Evolutionary conservation across 1,140 invertebrate genomes (phyloP).

Genomic region (Ephestia elutella): DNA sequence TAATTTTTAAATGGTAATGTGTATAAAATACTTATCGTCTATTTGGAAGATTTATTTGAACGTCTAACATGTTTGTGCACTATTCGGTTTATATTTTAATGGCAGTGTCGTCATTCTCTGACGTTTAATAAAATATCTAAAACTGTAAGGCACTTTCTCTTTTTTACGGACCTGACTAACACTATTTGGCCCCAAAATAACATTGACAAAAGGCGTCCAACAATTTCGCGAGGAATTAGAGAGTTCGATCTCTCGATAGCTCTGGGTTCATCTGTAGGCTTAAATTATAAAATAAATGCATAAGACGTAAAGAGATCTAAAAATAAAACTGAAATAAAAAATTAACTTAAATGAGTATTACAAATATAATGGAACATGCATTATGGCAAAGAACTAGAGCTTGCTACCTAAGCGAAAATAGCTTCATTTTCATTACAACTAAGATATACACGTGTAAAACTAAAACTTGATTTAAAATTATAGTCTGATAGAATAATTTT

Average conservation of each 20-base stretch:
- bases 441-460: conserved; percentile 28
- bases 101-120: conserved; percentile 36
- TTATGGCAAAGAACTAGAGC: conserved; percentile 74
- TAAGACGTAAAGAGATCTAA: conserved; percentile 73
- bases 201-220: not conserved
- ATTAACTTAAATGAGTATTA: conserved; percentile 75
- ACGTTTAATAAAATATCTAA: not conserved
- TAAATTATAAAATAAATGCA: conserved; percentile 71
- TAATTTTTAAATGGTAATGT: conserved; percentile 70
- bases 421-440: conserved; percentile 58
- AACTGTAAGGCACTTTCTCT: conserved; percentile 51
- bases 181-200: conserved; percentile 47
- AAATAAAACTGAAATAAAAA: conserved; percentile 67
- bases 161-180: conserved; percentile 31
- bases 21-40: conserved; percentile 64
- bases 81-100: conserved; percentile 28
- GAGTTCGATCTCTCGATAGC: not conserved
- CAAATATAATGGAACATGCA: conserved; percentile 75
- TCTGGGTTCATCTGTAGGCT: conserved; percentile 26
- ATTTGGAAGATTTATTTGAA: conserved; percentile 62
- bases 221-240: conserved; percentile 7
- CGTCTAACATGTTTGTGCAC: conserved; percentile 46
- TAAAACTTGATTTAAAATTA: conserved; percentile 15
- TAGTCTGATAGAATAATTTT: not conserved
- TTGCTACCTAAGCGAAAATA: conserved; percentile 71